Evolutionary conservation across 2,797 vertebrate species (phyloP), one percentile per base, ranked within the genome.

Genomic region (Enteromius viviparus): DNA sequence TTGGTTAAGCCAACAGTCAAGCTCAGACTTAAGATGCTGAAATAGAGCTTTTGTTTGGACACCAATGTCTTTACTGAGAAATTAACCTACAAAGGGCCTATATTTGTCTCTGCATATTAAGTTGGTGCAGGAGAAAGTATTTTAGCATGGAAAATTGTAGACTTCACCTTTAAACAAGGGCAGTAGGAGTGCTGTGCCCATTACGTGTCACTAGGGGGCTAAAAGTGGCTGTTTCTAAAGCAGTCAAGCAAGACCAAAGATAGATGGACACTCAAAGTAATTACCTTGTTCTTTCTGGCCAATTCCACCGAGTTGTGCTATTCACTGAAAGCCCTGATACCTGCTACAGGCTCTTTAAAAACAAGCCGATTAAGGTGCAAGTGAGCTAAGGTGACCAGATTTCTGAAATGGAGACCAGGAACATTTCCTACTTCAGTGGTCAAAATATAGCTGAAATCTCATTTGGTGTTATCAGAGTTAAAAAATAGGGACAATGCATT

Each of bases 141-240:
- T 76, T 76, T 26, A 42, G 23, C 74, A 45, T 23, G 12, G 12
- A 77, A 19, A 77, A 77, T n/a, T 19, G 40, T 26, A 32, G 4
- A 47, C 3, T 77, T 77, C 76, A 77, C 76, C 58, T 77, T 72
- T 72, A n/a, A 42, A 72, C 53, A 81, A 47, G 40, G 26, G 21
- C 58, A 72, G 3, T 40, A 64, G 8, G 21, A 34, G n/a, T 64
- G 55, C 55, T 65, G 32, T 75, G 58, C 9, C 60, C n/a, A 47
- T 49, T 71, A 37, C 19, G 58, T 81, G 42, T 81, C 69, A 64
- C 77, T 23, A 58, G 66, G 29, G 64, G 77, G 45, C 47, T 68
- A 79, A 79, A 68, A 71, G 11, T 51, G 34, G 62, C 47, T 45
- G 34, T 49, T 77, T n/a, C 60, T 49, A 21, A 34, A 80, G 58